Base-by-base conservation (phyloP, 2,113 vertebrate species). In the Megalops atlanticus region DNA sequence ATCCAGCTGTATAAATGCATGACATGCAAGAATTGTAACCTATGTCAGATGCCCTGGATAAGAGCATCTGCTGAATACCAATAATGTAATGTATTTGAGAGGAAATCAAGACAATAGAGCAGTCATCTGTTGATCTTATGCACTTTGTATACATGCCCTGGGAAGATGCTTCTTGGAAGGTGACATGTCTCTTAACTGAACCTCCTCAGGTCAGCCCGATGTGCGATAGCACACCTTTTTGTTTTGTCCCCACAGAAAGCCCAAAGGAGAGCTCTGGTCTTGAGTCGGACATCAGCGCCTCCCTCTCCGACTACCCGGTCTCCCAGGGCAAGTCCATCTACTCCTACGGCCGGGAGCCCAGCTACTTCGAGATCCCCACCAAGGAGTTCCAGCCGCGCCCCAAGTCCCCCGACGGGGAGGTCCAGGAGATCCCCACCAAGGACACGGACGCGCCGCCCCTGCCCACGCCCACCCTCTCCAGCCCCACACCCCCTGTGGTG, bases 281-380 rank as follows among this genome's bases (percentile, higher is more conserved):
- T 8, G 95, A 95, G 7, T 82, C 84, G 0, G 96, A 96, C 80
- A 81, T 92, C 77, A 90, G 92, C 0, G 92, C 92, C 7, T 92
- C 93, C 12, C 84, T 92, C 77, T 82, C 91, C 14, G 84, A 95
- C 43, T 89, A 90, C 83, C 88, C 93, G 40, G 92, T 95, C 47
- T 76, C 91, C 45, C 89, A 90, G 1, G 93, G 92, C 40, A 94
- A 95, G 39, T 89, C 93, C 68, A 87, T 92, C 58, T 96, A 90
- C 83, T 85, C 95, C 0, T 96, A 96, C 88, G 92, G 94, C 47
- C 93, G 95, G 75, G 98, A 99, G 85, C 95, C 96, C 54, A 98
- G 96, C 91, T 99, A 99, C 86, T 98, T 99, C 64, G 98, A 99
- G 92, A 97, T 98, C 86, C 97, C 98, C 81, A 96, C 96, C 1